These are phyloP conservation scores for Rhinella marina DNA, from an alignment of 2,797 vertebrate genomes.

Conservation along the genomic window DNA sequence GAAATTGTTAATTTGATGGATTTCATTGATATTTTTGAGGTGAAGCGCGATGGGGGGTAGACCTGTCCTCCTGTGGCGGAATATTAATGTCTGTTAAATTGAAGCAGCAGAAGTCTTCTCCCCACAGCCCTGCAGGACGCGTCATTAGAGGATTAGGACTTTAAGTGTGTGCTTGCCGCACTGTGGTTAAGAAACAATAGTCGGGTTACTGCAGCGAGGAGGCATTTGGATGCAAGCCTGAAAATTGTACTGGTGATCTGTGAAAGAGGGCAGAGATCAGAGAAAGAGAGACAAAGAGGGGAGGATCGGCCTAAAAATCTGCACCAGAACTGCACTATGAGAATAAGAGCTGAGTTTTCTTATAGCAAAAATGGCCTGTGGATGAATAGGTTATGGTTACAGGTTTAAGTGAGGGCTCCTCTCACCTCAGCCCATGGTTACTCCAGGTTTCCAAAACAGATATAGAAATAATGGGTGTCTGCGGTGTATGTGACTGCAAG, in stretches of 20 bases:
- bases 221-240: neutral
- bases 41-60: neutral
- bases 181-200: neutral
- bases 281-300: neutral
- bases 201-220: neutral
- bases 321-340: neutral
- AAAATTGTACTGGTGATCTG: neutral
- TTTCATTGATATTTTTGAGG: constrained; percentile 16
- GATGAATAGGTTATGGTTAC: too few species aligned
- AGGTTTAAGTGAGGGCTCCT: too few species aligned
- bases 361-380: neutral
- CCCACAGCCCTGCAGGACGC: neutral
- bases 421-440: too few species aligned
- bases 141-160: constrained; percentile 3
- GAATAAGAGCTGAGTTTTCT: neutral
- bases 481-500: too few species aligned
- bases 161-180: neutral
- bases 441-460: too few species aligned
- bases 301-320: neutral
- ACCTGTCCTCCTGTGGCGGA: neutral
- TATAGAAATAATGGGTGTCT: too few species aligned
- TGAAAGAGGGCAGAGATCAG: neutral
- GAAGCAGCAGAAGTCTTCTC: neutral
- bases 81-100: constrained; percentile 2
- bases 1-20: constrained; percentile 4